Evolutionary conservation across 2,113 vertebrate genomes (phyloP), one percentile per base, ranked within the genome.

Genomic region (Sinocyclocheilus anshuiensis): DNA sequence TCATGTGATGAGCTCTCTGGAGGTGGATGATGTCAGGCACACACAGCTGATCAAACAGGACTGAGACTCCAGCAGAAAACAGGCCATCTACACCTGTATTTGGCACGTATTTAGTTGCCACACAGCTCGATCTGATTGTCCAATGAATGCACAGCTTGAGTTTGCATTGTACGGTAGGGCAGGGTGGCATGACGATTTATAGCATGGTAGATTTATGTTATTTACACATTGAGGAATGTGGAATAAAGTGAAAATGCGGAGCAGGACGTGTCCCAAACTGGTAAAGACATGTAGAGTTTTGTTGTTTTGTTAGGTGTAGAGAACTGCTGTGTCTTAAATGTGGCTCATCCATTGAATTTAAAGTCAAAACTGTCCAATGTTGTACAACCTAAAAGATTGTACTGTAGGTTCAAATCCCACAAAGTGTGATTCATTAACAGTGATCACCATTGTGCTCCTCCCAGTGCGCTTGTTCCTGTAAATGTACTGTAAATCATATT

Each of bases 11-110:
- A 65, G 13, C 55, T 26, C 55, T 85, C 75, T 36, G 29, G 74
- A 22, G 80, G 80, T 16, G 33, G 29, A 79, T 53, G 57, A 33
- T 65, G 48, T 82, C 63, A 81, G 42, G 15, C 20, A 4, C 24
- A 65, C 61, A 82, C 80, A 82, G 45, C 80, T 82, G 63, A 82
- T 82, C 80, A 82, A 82, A 82, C 45, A 82, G 18, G 24, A 26
- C 63, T 53, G 80, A 33, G 45, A 20, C 48, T 82, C 45, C 42
- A 22, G 61, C 6, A 22, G 80, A 69, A 69, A 82, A 69, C 80
- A 53, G n/a, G 11, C 63, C 63, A 50, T 82, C 80, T 82, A 63
- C 65, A 71, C 18, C 63, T 53, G 45, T 48, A n/a, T 82, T 71
- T 67, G 26, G 16, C 80, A 50, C 79, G 50, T 80, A n/a, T 81